Evolutionary conservation across 2,888 invertebrate genomes (phyloP).

Genomic region (Iselma pallidipennis): DNA sequence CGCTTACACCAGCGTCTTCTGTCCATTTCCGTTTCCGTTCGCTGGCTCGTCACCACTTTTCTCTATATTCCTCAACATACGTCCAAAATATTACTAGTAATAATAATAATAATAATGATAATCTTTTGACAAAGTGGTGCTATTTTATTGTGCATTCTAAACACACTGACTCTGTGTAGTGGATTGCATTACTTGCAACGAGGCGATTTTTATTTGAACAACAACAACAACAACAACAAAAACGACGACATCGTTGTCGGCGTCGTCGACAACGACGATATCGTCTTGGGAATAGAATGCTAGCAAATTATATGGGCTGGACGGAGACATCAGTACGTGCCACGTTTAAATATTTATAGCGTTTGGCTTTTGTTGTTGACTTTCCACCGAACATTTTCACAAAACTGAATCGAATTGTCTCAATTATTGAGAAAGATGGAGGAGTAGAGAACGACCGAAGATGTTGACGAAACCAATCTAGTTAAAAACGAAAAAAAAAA

Average conservation of each 20-base stretch:
- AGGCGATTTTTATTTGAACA: background rate
- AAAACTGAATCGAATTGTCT: background rate
- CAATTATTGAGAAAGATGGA: background rate
- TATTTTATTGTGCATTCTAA: no score
- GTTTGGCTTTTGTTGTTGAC: background rate
- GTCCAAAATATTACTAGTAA: background rate
- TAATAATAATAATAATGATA: background rate
- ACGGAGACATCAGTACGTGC: slow-evolving; percentile 15
- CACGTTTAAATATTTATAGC: slow-evolving; percentile 24
- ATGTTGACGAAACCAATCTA: no score
- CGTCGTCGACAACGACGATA: background rate
- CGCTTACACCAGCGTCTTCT: background rate
- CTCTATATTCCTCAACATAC: background rate
- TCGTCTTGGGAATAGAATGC: background rate
- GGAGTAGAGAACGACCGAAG: no score
- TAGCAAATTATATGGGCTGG: slow-evolving; percentile 24
- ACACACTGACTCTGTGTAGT: background rate
- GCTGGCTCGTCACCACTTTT: background rate
- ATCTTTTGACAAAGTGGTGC: background rate
- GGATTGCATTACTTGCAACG: background rate
- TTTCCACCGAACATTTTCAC: background rate
- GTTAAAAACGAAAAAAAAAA: no score
- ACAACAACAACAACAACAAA: background rate
- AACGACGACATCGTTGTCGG: background rate
- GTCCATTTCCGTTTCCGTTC: background rate